Percentiles rank a stretch among this genome's conserved stretches.
These are phyloP conservation scores for Macroramphosus scolopax DNA, from an alignment of 2,797 vertebrate genomes.

Conservation along the genomic window DNA sequence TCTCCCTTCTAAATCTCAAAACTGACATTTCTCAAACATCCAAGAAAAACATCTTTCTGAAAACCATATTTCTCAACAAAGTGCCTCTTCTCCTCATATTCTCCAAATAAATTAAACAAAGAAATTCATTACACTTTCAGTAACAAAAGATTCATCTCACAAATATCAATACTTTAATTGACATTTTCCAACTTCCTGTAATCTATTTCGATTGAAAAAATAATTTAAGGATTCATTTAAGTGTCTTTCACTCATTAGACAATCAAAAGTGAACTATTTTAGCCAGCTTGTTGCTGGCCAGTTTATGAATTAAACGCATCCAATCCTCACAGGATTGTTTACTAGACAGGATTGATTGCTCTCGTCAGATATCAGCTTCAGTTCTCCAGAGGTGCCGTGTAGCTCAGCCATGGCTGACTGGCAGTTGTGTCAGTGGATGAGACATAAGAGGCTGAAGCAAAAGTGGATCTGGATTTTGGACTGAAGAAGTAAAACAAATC, in stretches of 20 bases:
- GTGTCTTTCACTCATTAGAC: conserved; percentile 6
- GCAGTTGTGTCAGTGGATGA: conserved; percentile 89
- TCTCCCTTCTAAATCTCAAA: conserved; percentile 5
- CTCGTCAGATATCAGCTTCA: no score
- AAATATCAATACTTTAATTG: conserved; percentile 29
- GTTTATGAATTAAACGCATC: conserved; percentile 5
- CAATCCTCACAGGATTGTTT: not conserved
- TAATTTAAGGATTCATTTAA: not conserved
- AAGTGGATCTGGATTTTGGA: conserved; percentile 86
- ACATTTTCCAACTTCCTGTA: conserved; percentile 16
- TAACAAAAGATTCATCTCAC: conserved; percentile 48
- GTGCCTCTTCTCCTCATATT: conserved; percentile 84
- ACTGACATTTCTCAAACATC: no score
- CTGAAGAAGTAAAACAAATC: conserved; percentile 61
- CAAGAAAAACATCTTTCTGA: conserved; percentile 17
- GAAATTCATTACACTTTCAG: conserved; percentile 55
- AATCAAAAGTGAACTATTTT: conserved; percentile 8
- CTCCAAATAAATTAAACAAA: conserved; percentile 93
- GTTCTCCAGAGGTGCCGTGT: conserved; percentile 21
- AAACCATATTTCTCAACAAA: conserved; percentile 83
- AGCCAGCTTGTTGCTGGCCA: conserved; percentile 1
- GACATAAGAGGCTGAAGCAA: conserved; percentile 88
- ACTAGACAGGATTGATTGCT: not conserved
- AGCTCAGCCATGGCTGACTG: conserved; percentile 86
- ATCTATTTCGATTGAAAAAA: not conserved